These are phyloP conservation scores for Amazona vittata DNA, from an alignment of 2,113 vertebrate genomes.

Conservation along the genomic window DNA sequence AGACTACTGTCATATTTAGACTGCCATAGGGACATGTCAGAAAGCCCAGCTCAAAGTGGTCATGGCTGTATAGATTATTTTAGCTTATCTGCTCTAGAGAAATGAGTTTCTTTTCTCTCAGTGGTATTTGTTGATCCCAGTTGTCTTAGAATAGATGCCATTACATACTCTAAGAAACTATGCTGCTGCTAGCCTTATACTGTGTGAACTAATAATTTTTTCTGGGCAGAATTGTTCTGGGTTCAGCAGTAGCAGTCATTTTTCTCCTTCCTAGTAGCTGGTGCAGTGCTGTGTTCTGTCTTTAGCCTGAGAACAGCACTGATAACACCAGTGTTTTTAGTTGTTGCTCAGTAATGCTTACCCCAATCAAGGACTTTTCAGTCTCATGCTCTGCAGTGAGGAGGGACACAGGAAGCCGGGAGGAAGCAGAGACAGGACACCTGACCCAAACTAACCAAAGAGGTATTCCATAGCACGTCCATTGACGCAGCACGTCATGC, in stretches of 20 bases:
- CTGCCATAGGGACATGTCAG: background rate
- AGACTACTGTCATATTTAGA: rapidly evolving
- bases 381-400: background rate
- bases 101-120: background rate
- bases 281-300: background rate
- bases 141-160: background rate
- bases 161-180: background rate
- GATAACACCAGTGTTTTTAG: background rate
- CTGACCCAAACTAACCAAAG: background rate
- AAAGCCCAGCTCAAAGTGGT: background rate
- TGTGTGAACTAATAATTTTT: background rate
- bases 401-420: background rate
- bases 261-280: background rate
- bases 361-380: background rate
- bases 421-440: background rate
- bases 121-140: background rate
- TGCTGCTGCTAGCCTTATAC: background rate
- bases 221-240: background rate
- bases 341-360: background rate
- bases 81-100: background rate
- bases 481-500: background rate
- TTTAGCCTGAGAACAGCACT: background rate
- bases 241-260: background rate
- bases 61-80: background rate
- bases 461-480: background rate